Base-by-base conservation (phyloP, 2,797 vertebrate species). In the Pteropus rufus region DNA sequence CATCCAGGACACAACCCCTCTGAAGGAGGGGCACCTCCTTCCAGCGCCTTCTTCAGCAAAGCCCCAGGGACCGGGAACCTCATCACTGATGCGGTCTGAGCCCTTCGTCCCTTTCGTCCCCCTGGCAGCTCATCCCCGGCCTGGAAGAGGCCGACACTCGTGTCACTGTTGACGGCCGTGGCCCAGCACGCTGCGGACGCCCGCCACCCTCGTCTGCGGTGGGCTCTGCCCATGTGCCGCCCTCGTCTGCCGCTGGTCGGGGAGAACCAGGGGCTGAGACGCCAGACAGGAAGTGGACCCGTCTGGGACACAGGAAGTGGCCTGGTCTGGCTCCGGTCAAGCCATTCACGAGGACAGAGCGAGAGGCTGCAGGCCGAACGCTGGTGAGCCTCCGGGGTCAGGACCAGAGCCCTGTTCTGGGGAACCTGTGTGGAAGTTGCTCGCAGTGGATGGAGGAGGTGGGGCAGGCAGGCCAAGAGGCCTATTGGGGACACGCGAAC, bases 31-130 rank as follows among this genome's bases (percentile, higher is more conserved):
- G 29, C 2, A 10, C 23, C 58, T 64, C 72, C 44, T 75, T 8
- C 39, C 29, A 5, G 39, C 31, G 23, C 26, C 39, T 31, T n/a
- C 29, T 19, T 1, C 7, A 2, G 18, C 12, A 58, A 46, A 14
- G 39, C 29, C 39, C 58, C 41, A 54, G 36, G 41, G 58, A 60
- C 26, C 56, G 12, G 2, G 58, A 44, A 8, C 41, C 41, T 44
- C 41, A 9, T n/a, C 56, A n/a, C 39, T 14, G 29, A 7, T 2
- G 0, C 9, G 56, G 79, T 23, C 39, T n/a, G 6, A 29, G 18
- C 39, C 56, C 39, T 21, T 2, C 7, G 0, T 2, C 29, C 56
- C 29, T 8, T 21, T 5, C 5, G 31, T 15, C 0, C 19, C 11
- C 79, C 24, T 1, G 46, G 41, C 39, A 34, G 39, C 39, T 81